These are phyloP conservation scores for Drosophila rubida DNA, from an alignment of 2,888 invertebrate genomes.

Conservation along the genomic window DNA sequence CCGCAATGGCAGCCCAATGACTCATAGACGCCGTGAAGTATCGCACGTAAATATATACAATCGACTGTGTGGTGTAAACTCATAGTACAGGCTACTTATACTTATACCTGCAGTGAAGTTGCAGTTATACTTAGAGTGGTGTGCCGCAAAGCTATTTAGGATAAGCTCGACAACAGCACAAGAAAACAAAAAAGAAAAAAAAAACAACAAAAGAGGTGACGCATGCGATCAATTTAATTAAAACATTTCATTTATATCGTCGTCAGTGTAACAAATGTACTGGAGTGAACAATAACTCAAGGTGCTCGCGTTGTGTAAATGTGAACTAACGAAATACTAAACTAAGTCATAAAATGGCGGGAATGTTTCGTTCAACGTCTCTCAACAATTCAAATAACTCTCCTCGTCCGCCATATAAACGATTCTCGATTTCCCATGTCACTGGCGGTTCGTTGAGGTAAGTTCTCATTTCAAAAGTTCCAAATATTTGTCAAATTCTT, in stretches of 20 bases:
- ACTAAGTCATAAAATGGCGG: constrained; percentile 74
- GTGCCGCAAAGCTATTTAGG: constrained; percentile 65
- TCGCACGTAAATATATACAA: background rate
- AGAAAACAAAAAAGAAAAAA: constrained; percentile 31
- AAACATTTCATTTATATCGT: constrained; percentile 35
- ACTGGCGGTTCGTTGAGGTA: constrained; percentile 80
- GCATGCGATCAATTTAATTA: constrained; percentile 48
- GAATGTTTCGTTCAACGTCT: constrained; percentile 82
- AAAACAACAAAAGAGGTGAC: constrained; percentile 56
- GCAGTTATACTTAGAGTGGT: constrained; percentile 58
- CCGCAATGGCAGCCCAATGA: constrained; percentile 40
- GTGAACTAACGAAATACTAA: constrained; percentile 33
- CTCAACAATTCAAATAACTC: constrained; percentile 63
- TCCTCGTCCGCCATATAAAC: constrained; percentile 77
- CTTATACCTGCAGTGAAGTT: constrained; percentile 55
- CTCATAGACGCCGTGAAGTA: constrained; percentile 36
- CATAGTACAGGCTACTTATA: constrained; percentile 31
- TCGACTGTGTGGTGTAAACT: constrained; percentile 19
- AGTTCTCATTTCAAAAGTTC: constrained; percentile 53
- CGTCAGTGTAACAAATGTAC: constrained; percentile 46
- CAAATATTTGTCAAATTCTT: background rate
- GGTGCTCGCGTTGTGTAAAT: constrained; percentile 34
- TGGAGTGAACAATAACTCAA: constrained; percentile 41
- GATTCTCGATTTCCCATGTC: constrained; percentile 73
- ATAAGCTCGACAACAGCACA: constrained; percentile 53